Evolutionary conservation across 2,113 vertebrate genomes (phyloP).

Genomic region (Equus przewalskii): DNA sequence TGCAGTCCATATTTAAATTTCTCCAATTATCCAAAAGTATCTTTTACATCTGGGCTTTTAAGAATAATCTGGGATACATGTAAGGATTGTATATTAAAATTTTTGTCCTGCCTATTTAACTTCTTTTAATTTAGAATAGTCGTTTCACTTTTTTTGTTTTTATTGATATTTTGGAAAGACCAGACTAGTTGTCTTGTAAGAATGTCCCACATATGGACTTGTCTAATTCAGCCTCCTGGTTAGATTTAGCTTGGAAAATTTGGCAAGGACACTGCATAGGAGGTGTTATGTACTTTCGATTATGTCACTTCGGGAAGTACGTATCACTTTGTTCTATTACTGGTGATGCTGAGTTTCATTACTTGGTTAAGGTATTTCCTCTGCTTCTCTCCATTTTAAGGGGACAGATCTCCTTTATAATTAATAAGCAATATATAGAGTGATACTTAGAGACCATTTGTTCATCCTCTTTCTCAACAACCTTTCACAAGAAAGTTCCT

Average conservation of each 20-base stretch:
- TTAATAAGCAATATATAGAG: not conserved
- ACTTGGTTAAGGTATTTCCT: not conserved
- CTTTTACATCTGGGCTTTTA: not conserved
- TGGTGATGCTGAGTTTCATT: not conserved
- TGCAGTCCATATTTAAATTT: not conserved
- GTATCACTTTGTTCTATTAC: not conserved
- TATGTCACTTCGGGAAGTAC: not conserved
- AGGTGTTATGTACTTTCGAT: not conserved
- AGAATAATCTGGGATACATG: not conserved
- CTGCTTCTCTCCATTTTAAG: not conserved
- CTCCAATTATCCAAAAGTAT: not conserved
- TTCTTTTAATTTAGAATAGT: not conserved
- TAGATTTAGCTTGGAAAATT: not conserved
- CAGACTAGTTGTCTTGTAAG: not conserved
- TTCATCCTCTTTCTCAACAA: not conserved
- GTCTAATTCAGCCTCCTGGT: not conserved
- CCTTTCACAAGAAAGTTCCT: not conserved
- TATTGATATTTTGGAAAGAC: not conserved
- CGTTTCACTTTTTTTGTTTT: not conserved
- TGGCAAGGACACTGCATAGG: not conserved
- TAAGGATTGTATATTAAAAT: not conserved
- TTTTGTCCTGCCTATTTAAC: not conserved
- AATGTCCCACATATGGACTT: not conserved
- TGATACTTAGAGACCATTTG: not conserved
- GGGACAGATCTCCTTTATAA: not conserved